These are phyloP conservation scores for Synergus umbraculus DNA, from an alignment of 2,888 invertebrate species.

Conservation along the genomic window DNA sequence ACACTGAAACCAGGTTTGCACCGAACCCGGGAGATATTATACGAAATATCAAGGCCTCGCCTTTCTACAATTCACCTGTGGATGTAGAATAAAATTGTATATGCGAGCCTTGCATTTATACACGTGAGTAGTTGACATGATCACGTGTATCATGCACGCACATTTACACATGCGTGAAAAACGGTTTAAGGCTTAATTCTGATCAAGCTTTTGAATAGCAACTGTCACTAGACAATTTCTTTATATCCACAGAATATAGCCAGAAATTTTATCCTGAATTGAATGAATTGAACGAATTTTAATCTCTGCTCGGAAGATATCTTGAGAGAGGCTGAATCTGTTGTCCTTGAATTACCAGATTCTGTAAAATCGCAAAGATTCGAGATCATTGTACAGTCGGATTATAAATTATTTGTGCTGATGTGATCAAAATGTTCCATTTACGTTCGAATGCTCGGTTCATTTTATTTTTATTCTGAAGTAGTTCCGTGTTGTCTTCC, in stretches of 20 bases:
- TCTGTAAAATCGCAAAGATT: background rate
- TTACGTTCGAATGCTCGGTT: background rate
- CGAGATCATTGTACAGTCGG: background rate
- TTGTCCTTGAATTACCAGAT: slow-evolving; percentile 2
- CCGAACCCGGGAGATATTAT: slow-evolving; percentile 62
- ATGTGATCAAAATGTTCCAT: background rate
- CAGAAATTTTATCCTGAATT: no score
- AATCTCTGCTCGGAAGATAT: background rate
- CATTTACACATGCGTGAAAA: slow-evolving; percentile 25
- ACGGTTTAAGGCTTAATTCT: background rate
- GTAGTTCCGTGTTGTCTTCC: slow-evolving; percentile 25
- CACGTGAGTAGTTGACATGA: slow-evolving; percentile 18
- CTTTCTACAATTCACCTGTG: slow-evolving; percentile 65
- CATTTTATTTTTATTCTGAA: slow-evolving; percentile 14
- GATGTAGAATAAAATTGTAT: slow-evolving; percentile 1
- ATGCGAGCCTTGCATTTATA: slow-evolving; percentile 25
- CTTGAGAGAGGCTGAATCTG: background rate
- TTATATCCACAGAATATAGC: no score
- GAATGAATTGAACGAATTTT: no score
- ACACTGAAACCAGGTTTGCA: slow-evolving; percentile 42
- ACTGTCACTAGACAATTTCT: no score
- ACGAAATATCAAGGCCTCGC: slow-evolving; percentile 73
- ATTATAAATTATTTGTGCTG: background rate
- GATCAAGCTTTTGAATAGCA: background rate
- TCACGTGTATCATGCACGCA: slow-evolving; percentile 38